Evolutionary conservation across 2,113 vertebrate genomes (phyloP).

Genomic region (Vidua macroura): DNA sequence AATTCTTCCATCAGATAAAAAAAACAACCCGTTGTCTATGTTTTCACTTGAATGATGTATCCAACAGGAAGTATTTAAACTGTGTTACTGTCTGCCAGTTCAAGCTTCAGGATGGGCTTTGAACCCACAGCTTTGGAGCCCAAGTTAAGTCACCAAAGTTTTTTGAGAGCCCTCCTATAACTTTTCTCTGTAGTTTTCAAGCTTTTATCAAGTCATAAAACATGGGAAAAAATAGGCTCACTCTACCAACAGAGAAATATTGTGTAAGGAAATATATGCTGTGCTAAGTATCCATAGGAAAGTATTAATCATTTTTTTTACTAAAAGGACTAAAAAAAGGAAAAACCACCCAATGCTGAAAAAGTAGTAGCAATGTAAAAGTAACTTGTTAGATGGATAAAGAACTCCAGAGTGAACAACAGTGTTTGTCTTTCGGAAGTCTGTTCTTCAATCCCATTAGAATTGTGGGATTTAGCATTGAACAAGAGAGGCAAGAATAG

Average conservation of each 20-base stretch:
- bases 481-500: not conserved
- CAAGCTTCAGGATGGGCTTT: not conserved
- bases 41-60: not conserved
- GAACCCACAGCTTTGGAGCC: not conserved
- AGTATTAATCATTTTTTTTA: not conserved
- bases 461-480: not conserved
- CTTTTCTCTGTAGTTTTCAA: not conserved
- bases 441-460: not conserved
- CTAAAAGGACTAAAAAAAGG: not conserved
- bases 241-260: not conserved
- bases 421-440: not conserved
- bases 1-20: not conserved
- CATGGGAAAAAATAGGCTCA: not conserved
- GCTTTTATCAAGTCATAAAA: not conserved
- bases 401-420: not conserved
- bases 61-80: not conserved
- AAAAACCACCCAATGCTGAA: not conserved
- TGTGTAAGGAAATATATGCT: not conserved
- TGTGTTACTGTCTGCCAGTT: not conserved
- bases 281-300: not conserved
- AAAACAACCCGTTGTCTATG: accelerated
- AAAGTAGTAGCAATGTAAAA: not conserved
- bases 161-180: not conserved
- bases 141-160: not conserved
- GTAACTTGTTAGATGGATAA: not conserved